A percentile compares a stretch with the other conserved stretches of the same genome.
phyloP scores from a whole-genome alignment of 1,140 invertebrate genomes.

The Aphidius ervi region DNA sequence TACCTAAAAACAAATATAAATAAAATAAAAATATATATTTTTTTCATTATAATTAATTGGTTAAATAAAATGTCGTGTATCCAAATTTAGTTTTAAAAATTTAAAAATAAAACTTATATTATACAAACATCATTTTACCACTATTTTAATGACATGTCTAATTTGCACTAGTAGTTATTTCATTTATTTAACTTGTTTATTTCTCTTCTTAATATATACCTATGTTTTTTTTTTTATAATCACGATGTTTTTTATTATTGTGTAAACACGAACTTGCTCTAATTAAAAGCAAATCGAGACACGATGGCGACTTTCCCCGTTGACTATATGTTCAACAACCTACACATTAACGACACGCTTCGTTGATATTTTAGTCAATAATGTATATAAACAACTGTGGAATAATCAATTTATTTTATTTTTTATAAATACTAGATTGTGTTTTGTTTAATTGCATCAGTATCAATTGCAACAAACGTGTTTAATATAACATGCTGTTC shows the following conservation, averaged over 20 bases:
- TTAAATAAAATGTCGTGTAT: slow-evolving; percentile 12
- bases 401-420: too few relatives aligned
- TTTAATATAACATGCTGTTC: too few relatives aligned
- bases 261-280: slow-evolving; percentile 44
- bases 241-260: slow-evolving; percentile 29
- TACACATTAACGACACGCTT: too few relatives aligned
- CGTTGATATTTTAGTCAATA: too few relatives aligned
- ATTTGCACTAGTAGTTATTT: slow-evolving; percentile 4
- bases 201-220: not conserved
- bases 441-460: too few relatives aligned
- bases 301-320: slow-evolving; percentile 6
- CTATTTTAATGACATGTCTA: too few relatives aligned
- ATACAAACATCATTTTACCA: not conserved
- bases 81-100: not conserved
- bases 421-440: too few relatives aligned
- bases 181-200: not conserved
- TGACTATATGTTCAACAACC: too few relatives aligned
- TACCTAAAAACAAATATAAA: not conserved
- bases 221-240: not conserved
- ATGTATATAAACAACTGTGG: too few relatives aligned
- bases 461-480: too few relatives aligned
- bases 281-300: slow-evolving; percentile 45
- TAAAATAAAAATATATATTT: too few relatives aligned
- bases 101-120: not conserved
- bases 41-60: not conserved